Evolutionary conservation across 2,113 vertebrate genomes (phyloP).

Genomic region (Sceloporus undulatus): DNA sequence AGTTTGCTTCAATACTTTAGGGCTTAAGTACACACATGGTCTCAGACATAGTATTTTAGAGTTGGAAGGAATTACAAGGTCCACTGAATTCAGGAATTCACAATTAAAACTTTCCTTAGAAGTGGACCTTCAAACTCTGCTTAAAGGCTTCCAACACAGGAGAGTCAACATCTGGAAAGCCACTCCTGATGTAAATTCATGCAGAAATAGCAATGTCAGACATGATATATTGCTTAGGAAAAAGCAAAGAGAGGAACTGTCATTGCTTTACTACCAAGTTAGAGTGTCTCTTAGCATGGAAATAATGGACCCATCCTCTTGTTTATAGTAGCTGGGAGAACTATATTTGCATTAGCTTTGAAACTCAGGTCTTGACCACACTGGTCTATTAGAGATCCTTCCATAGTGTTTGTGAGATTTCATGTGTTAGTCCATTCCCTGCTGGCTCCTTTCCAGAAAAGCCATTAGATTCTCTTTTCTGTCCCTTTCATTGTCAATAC

Average conservation of each 20-base stretch:
- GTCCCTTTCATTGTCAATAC: constrained; percentile 11
- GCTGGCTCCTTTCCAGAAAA: constrained; percentile 18
- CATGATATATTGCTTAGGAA: neutral
- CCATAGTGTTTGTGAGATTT: constrained; percentile 17
- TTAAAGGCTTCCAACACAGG: too few relatives aligned
- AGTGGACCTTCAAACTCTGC: too few relatives aligned
- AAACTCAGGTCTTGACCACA: constrained; percentile 38
- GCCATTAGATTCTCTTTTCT: constrained; percentile 8
- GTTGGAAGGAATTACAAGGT: too few relatives aligned
- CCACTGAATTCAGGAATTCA: too few relatives aligned
- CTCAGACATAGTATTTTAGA: too few relatives aligned
- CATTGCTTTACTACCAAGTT: neutral
- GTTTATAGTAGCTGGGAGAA: neutral
- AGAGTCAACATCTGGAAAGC: too few relatives aligned
- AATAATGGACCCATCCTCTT: neutral
- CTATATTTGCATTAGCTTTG: constrained; percentile 11
- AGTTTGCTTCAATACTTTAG: too few relatives aligned
- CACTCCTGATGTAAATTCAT: neutral
- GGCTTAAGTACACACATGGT: too few relatives aligned
- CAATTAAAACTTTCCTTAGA: too few relatives aligned
- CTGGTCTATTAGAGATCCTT: constrained; percentile 21
- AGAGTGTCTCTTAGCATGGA: neutral
- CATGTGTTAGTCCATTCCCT: neutral
- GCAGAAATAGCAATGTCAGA: neutral
- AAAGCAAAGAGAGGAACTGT: neutral